Evolutionary conservation across 2,888 invertebrate genomes (phyloP), one percentile per base, ranked within the genome.

Genomic region (Parnassius apollo): DNA sequence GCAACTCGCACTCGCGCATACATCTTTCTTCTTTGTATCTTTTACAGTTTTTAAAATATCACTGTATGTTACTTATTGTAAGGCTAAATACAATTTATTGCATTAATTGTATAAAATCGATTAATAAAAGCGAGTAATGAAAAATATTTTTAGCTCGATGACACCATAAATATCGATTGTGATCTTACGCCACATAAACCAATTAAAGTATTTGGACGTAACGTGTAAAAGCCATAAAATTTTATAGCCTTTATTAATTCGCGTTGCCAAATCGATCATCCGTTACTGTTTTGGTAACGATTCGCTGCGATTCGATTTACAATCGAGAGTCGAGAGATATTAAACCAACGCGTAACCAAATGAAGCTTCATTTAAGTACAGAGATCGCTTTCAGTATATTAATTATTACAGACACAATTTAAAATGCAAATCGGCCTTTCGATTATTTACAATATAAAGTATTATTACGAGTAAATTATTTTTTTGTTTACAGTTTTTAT

Each of bases 281-380:
- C 76, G 77, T 78, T 75, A 79, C 75, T 70, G 76, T 81, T 82
- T 78, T 75, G 80, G 79, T 73, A 71, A 75, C 75, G 75, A 83
- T 86, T 85, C 81, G 82, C 71, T 77, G 71, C 80, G 79, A 75
- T 66, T 68, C 78, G 78, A 86, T 87, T 86, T 86, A 87, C 76
- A 78, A 72, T 69, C 73, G 68, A 75, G 76, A 82, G 75, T 73
- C 75, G 73, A 69, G 75, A 78, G 77, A 79, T 80, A 48, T 46
- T 46, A 53, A 62, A 57, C 13, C 42, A 22, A 45, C 58, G 51
- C 61, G 51, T 22, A 62, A 57, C 57, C 62, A 42, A 62, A 57
- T 49, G 18, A 53, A 49, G 62, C 42, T 11, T 57, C 13, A 54
- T 54, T 49, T 54, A 49, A 57, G 13, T 42, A n/a, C 57, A 44